phyloP scores from a whole-genome alignment of 1,140 invertebrate genomes.

The Drosophila varians region DNA sequence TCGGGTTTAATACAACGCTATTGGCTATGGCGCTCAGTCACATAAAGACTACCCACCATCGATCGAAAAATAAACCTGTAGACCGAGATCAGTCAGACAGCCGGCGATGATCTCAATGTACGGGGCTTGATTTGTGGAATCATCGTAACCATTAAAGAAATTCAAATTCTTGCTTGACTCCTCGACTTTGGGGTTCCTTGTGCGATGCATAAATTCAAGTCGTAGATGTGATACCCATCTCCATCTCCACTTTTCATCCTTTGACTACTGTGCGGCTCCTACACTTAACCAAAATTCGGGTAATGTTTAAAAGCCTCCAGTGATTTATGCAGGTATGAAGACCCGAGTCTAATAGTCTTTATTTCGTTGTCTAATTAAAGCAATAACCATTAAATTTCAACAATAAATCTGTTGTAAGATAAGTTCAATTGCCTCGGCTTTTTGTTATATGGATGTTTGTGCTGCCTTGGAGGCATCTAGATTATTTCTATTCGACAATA shows the following conservation, averaged over 20 bases:
- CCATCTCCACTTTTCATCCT: conserved; percentile 12
- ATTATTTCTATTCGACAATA: conserved; percentile 53
- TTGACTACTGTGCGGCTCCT: conserved; percentile 41
- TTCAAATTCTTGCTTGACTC: neutral
- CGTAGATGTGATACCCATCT: conserved; percentile 36
- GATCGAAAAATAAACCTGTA: conserved; percentile 73
- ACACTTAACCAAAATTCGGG: conserved; percentile 15
- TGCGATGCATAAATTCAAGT: conserved; percentile 43
- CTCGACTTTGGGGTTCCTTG: conserved; percentile 19
- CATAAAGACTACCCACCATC: conserved; percentile 77
- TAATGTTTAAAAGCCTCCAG: neutral
- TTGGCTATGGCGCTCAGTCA: conserved; percentile 38
- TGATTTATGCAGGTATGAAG: neutral
- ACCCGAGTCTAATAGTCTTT: neutral
- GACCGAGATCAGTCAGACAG: conserved; percentile 31
- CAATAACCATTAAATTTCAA: neutral
- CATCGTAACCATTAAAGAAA: conserved; percentile 8
- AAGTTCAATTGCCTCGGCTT: neutral
- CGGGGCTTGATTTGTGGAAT: conserved; percentile 71
- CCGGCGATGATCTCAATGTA: conserved; percentile 76
- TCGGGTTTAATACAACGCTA: conserved; percentile 54
- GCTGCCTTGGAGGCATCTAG: conserved; percentile 22
- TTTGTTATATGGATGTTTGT: neutral
- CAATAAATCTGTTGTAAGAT: too few species aligned
- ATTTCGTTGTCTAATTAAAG: neutral